These are phyloP conservation scores for Adineta ricciae DNA, from an alignment of 2,888 invertebrate genomes.

Conservation along the genomic window DNA sequence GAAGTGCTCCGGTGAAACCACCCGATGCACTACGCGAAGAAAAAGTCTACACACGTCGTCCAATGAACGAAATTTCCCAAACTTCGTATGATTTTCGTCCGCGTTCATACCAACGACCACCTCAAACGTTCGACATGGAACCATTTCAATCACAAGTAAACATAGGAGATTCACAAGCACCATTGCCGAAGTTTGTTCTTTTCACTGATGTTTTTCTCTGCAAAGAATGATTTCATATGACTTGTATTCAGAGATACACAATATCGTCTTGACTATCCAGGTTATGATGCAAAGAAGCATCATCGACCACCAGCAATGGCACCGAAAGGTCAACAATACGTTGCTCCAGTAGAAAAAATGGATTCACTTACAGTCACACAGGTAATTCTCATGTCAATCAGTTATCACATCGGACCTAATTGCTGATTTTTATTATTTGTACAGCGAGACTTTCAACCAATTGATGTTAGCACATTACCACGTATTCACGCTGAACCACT, in stretches of 20 bases:
- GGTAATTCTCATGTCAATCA: neutral
- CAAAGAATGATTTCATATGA: too few species aligned
- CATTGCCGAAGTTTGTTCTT: neutral
- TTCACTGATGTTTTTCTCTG: neutral
- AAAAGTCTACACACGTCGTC: neutral
- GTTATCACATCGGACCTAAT: neutral
- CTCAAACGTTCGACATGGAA: neutral
- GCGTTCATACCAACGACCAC: constrained; percentile 12
- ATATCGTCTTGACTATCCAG: neutral
- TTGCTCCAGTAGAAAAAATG: constrained; percentile 21
- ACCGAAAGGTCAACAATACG: constrained; percentile 18
- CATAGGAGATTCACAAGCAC: neutral
- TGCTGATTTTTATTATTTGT: neutral
- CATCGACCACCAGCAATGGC: neutral
- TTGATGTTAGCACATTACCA: constrained; percentile 23
- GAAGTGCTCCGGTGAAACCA: too few species aligned
- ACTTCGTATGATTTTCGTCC: constrained; percentile 23
- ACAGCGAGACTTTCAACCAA: constrained; percentile 29
- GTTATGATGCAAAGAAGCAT: neutral
- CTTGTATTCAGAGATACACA: neutral
- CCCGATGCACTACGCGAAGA: neutral
- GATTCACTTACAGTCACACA: constrained; percentile 23
- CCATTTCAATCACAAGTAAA: constrained; percentile 6
- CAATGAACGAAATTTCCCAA: constrained; percentile 20
- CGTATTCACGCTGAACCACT: neutral